Base-by-base conservation (phyloP, 2,888 invertebrate species). In the Agelastica alni region DNA sequence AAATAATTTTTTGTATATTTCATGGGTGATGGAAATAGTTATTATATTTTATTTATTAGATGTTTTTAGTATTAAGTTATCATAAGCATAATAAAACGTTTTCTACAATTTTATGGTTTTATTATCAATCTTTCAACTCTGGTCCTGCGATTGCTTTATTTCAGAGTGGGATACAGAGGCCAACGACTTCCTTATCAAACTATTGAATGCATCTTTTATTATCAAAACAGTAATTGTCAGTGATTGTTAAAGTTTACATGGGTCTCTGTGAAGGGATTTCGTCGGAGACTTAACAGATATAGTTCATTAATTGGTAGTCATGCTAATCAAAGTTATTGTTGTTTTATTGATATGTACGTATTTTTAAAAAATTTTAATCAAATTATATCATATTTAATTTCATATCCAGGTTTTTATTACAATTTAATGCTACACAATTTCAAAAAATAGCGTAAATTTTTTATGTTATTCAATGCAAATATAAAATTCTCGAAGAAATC, bases 171-270 rank as follows among this genome's bases (percentile, higher is more conserved):
- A 67, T 61, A 62, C 59, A 62, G 61, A 66, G 69, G 69, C 64
- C 69, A 69, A 68, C 66, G 69, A 69, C 67, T 59, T 59, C 60
- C 56, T 68, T 69, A 69, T 69, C 69, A 66, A 64, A 60, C 63
- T 57, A 63, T 58, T 59, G 51, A 61, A 57, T 62, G 58, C 61
- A 62, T 66, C 62, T 61, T 63, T 60, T 54, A 59, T 59, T 59
- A 45, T 45, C 41, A 13, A 45, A 44, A 31, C 47, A 62, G 62
- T 61, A 56, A 53, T 41, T 58, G 54, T 48, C 52, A 59, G 57
- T 60, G 51, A 52, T 58, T 54, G 45, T 41, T 49, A 34, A 59
- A 42, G 56, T 34, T 59, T 51, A 51, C 49, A 57, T 57, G 60
- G 56, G 55, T 55, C 22, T 57, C 55, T 45, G 3, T 49, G 18